Base-by-base conservation (phyloP, 2,888 invertebrate species). In the Andrena marginata region DNA sequence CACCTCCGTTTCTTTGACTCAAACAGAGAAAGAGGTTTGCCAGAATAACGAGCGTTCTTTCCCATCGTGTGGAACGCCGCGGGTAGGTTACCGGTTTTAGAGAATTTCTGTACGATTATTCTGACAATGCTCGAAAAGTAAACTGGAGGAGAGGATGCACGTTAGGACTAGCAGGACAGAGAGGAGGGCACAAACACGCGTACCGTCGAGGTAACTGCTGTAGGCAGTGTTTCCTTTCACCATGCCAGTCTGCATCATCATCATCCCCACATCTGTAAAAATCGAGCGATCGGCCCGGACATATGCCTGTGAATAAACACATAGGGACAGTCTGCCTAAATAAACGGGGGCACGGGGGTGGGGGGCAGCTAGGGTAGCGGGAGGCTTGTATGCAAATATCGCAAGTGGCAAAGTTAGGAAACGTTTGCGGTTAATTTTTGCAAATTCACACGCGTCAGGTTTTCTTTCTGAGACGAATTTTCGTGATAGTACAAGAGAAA, bases 211-310 rank as follows among this genome's bases (percentile, higher is more conserved):
- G 95, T 95, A 96, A 96, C 95, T 95, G 95, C 95, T 95, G 95
- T 95, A 96, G 95, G 96, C 95, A 94, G 96, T 96, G 96, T 97
- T 97, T 96, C 97, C 97, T 96, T 97, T 98, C 97, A 98, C 97
- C 98, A 98, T 98, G 96, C 98, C 98, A 95, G 97, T 96, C 97
- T 98, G 97, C 97, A 98, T 97, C 98, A 98, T 97, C 96, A 98
- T 97, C 98, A 98, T 98, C 96, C 98, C 98, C 95, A 98, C 98
- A 98, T 98, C 98, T 98, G 98, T 94, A 97, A 97, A 96, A 96
- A 96, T 92, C 85, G 88, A 92, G 87, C 89, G 85, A 84, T 91
- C 79, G 88, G 89, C 85, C 91, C 89, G 87, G 81, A 81, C 81
- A 84, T 77, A 83, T 81, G 82, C 78, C 81, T 74, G 70, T 88